Percentiles rank a stretch among this genome's conserved stretches.
These are phyloP conservation scores for Nephrotoma guestfalica DNA, from an alignment of 2,888 invertebrate genomes.

Conservation along the genomic window DNA sequence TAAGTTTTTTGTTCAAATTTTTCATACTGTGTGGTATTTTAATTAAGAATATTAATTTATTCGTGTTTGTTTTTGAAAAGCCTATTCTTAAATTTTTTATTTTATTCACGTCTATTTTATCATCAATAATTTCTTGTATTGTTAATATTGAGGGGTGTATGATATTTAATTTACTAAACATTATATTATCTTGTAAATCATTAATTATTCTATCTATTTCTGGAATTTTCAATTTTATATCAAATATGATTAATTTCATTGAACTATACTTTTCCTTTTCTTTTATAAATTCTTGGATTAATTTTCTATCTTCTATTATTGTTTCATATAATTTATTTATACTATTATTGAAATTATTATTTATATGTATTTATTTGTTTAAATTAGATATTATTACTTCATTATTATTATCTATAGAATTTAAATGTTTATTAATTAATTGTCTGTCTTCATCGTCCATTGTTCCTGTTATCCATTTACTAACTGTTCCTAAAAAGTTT, in stretches of 20 bases:
- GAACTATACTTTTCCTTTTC: background rate
- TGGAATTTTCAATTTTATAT: no score
- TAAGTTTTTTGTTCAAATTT: background rate
- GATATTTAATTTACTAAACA: no score
- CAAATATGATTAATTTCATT: no score
- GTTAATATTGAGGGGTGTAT: background rate
- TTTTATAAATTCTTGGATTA: background rate
- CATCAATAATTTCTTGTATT: background rate
- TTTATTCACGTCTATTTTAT: background rate
- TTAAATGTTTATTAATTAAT: background rate
- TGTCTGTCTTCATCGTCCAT: background rate
- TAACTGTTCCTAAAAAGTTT: no score
- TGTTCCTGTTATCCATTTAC: background rate
- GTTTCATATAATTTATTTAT: background rate
- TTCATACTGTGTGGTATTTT: background rate
- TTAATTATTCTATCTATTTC: no score
- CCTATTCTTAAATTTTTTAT: background rate
- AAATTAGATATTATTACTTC: background rate
- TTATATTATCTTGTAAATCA: no score
- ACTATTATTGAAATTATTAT: background rate
- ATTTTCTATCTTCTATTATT: background rate
- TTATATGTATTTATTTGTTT: background rate
- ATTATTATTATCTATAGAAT: background rate
- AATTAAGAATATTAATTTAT: background rate
- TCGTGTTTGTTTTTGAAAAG: background rate